Base-by-base conservation (phyloP, 2,797 vertebrate species). In the Danio aesculapii region DNA sequence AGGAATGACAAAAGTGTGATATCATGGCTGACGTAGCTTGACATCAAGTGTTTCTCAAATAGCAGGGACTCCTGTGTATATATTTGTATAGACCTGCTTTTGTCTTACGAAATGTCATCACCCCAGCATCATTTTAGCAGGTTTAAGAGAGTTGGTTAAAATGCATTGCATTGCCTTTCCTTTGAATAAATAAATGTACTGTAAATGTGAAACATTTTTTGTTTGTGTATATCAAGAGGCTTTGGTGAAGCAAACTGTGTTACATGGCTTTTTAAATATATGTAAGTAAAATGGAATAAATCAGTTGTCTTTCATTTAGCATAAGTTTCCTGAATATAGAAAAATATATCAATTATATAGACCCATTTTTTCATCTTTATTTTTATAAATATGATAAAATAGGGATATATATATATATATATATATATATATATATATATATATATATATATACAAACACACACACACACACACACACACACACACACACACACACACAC, bases 281-380 rank as follows among this genome's bases (percentile, higher is more conserved):
- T 78, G 66, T 79, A 72, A 84, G 79, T 84, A 84, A 81, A 86
- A 76, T 50, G 0, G 21, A 66, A 14, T 79, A 30, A 52, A 71
- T 61, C 17, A 12, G 6, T 72, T 58, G 68, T 53, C 47, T 63
- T 80, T 73, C 10, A 16, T 74, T 77, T 70, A 67, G 8, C 61
- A 62, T 58, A 14, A 53, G 4, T 46, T 10, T 30, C 6, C 46
- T 5, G 55, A 12, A 52, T 52, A 3, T 30, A 30, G 30, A 30
- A 30, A 30, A 30, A 3, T 30, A 30, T 30, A n/a, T n/a, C n/a
- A n/a, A n/a, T n/a, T n/a, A n/a, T n/a, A n/a, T n/a, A n/a, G n/a
- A n/a, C n/a, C n/a, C n/a, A n/a, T n/a, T n/a, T n/a, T n/a, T n/a
- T n/a, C n/a, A n/a, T n/a, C n/a, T n/a, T n/a, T n/a, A n/a, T n/a